Evolutionary conservation across 1,140 invertebrate genomes (phyloP), one percentile per base, ranked within the genome.

Genomic region (Ips typographus): DNA sequence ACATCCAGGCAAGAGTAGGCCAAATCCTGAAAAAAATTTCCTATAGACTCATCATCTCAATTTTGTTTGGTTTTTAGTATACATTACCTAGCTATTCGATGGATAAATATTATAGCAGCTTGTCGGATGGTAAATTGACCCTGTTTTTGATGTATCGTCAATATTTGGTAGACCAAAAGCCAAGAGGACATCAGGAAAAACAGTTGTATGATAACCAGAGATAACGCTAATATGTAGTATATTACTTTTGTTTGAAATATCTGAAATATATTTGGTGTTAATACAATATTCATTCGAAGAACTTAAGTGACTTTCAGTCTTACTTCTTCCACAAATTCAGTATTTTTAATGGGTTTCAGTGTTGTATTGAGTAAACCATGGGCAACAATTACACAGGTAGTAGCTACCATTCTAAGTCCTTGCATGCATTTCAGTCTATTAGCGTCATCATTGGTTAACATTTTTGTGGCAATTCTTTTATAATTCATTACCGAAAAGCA

Each of bases 21-120:
- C 40, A 60, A 60, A 60, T 44, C 37, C 58, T 60, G 36, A 60
- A 60, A 60, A 44, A 22, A 22, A 22, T 22, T 22, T 22, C 22
- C 22, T 22, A 22, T 22, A 22, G 22, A 22, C 22, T 22, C 22
- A 22, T 22, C 22, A 22, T 22, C 22, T 22, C 22, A 22, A 22
- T 57, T 39, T 39, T 57, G 5, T 7, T 40, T 57, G 39, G 40
- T 39, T 39, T 6, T 57, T 39, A 39, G 4, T 40, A 57, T 57
- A 40, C 2, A 40, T 57, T 57, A 58, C 56, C 38, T 58, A 8
- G 7, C 37, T 58, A 58, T 58, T 22, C 56, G 39, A 40, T 40
- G 56, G 1, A 40, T 40, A 39, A 58, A 41, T 7, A 40, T 58
- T 41, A 58, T 1, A 40, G 7, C 6, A 40, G 37, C 37, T 40